Base-by-base conservation (phyloP, 1,140 invertebrate species). In the Yoshiicerus persimilis region DNA sequence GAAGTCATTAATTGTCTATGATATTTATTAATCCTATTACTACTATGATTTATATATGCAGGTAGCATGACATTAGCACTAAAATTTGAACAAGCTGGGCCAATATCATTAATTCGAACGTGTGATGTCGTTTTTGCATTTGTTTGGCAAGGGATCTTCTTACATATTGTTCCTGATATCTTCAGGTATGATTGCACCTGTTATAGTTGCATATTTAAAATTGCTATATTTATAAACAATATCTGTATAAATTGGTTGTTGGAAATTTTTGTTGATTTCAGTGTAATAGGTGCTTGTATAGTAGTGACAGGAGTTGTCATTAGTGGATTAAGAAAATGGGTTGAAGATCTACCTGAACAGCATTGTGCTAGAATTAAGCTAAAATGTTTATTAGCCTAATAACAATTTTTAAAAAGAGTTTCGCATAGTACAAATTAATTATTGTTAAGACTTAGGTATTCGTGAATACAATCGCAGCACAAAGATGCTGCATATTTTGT, bases 261-360 rank as follows among this genome's bases (percentile, higher is more conserved):
- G n/a, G n/a, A 47, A 4, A 20, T 56, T 56, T 85, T 23, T 75
- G 0, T 13, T n/a, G 4, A 32, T 95, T 97, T 94, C 92, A 97
- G 96, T 36, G 93, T 97, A 32, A 93, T 94, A 41, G 97, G 97
- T 3, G 97, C 96, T 20, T 92, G 97, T 86, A 93, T 98, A 89
- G 97, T 98, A 4, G 94, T 96, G 23, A 95, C 95, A 91, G 97
- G 96, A 25, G 96, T 98, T 32, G 92, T 97, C 47, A 92, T 98
- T 34, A 97, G 96, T 20, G 96, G 96, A 2, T 91, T 97, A n/a
- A 94, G 96, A 87, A 98, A 97, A 92, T 98, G 96, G 96, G 94
- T 96, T 0, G 91, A 96, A 23, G 95, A 96, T 1, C 93, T 97
- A 91, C 89, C 87, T 5, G 34, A 47, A 80, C 56, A 86, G 11